These are phyloP conservation scores for Hoplias malabaricus DNA, from an alignment of 2,113 vertebrate genomes.

Conservation along the genomic window DNA sequence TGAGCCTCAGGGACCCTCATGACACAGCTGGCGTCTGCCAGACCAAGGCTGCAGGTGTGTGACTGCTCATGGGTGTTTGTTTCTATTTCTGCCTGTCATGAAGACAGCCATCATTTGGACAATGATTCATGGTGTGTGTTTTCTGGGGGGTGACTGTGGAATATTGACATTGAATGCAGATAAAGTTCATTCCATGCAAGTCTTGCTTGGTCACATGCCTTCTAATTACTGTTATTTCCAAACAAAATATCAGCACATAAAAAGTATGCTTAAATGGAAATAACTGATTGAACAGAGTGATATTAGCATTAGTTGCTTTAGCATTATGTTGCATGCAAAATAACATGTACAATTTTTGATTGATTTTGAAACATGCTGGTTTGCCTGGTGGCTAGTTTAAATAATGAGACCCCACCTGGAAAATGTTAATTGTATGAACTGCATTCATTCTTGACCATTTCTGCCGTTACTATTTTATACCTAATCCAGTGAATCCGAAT, in stretches of 20 bases:
- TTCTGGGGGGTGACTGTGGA: conserved; percentile 3
- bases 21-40: conserved; percentile 47
- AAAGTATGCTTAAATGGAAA: background rate
- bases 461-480: no score
- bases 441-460: no score
- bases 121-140: background rate
- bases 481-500: no score
- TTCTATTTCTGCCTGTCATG: background rate
- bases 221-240: background rate
- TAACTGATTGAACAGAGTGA: background rate
- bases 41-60: conserved; percentile 22
- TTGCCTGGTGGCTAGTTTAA: no score
- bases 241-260: background rate
- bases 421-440: no score
- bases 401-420: no score
- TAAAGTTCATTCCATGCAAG: background rate
- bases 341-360: no score
- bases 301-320: background rate
- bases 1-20: conserved; percentile 39
- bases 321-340: no score
- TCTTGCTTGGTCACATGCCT: background rate
- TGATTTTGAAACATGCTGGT: no score
- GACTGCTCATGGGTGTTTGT: background rate
- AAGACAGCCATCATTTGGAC: background rate
- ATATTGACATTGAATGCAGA: background rate